Conservation (phyloP, 2,888 invertebrate species). For the Podabrus alpinus region DNA sequence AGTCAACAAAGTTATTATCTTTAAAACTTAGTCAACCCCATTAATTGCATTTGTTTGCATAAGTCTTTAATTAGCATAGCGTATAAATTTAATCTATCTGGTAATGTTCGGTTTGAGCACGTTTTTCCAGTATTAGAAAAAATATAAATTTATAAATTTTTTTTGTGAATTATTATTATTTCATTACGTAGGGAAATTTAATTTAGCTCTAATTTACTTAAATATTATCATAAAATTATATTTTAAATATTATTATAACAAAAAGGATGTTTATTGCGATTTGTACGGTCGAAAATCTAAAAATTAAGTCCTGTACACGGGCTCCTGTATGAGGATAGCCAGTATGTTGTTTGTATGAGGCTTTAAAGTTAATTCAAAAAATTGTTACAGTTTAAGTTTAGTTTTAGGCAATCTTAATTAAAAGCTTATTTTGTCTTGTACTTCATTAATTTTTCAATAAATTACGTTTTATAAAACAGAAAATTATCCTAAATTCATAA, state of each 20-base stretch:
- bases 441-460: no score
- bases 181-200: not conserved
- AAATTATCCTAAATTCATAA: not conserved
- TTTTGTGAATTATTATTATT: not conserved
- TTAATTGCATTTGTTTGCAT: slow-evolving; percentile 3
- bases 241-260: not conserved
- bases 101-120: not conserved
- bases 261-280: not conserved
- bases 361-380: no score
- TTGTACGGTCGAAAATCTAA: no score
- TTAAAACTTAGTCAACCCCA: slow-evolving; percentile 1
- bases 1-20: slow-evolving; percentile 1
- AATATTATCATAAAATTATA: not conserved
- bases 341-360: no score
- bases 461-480: not conserved
- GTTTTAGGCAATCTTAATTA: no score
- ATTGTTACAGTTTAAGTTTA: no score
- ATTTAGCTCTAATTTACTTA: not conserved
- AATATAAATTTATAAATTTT: not conserved
- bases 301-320: no score
- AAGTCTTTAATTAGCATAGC: slow-evolving; percentile 2
- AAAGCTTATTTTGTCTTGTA: no score
- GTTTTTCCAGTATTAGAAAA: not conserved
- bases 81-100: slow-evolving; percentile 4
- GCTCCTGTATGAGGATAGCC: no score